Evolutionary conservation across 1,140 invertebrate species (phyloP).

Genomic region (Drosophila melanica): DNA sequence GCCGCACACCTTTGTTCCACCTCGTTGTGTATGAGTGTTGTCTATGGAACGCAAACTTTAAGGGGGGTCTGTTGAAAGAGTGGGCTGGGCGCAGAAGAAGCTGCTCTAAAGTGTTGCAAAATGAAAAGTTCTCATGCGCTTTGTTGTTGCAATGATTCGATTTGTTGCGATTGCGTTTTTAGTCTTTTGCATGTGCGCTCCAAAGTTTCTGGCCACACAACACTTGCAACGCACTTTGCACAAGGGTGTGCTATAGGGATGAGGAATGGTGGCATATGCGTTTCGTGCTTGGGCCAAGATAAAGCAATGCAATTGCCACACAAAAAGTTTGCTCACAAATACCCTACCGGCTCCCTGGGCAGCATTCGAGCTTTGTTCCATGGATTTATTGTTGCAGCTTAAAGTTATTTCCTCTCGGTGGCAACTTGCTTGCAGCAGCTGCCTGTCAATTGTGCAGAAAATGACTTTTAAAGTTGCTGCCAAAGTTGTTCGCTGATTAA

Average conservation of each 20-base stretch:
- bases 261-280: conserved; percentile 27
- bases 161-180: conserved; percentile 81
- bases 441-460: conserved; percentile 48
- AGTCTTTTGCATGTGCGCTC: conserved; percentile 78
- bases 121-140: conserved; percentile 70
- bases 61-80: neutral
- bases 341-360: conserved; percentile 34
- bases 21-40: conserved; percentile 40
- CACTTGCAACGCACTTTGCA: conserved; percentile 7
- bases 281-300: conserved; percentile 53
- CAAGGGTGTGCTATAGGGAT: no score
- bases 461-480: conserved; percentile 45
- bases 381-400: conserved; percentile 70
- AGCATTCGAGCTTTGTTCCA: conserved; percentile 32
- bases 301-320: conserved; percentile 72
- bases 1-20: neutral
- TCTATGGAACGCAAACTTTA: conserved; percentile 58
- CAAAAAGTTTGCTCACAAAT: conserved; percentile 67
- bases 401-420: conserved; percentile 49
- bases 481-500: conserved; percentile 63
- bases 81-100: neutral
- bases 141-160: conserved; percentile 78
- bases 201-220: conserved; percentile 39
- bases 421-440: conserved; percentile 29
- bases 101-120: conserved; percentile 69